A percentile compares a stretch with the other conserved stretches of the same genome.
These are phyloP conservation scores for Pseudomyrmex gracilis DNA, from an alignment of 1,140 invertebrate species.

Conservation along the genomic window DNA sequence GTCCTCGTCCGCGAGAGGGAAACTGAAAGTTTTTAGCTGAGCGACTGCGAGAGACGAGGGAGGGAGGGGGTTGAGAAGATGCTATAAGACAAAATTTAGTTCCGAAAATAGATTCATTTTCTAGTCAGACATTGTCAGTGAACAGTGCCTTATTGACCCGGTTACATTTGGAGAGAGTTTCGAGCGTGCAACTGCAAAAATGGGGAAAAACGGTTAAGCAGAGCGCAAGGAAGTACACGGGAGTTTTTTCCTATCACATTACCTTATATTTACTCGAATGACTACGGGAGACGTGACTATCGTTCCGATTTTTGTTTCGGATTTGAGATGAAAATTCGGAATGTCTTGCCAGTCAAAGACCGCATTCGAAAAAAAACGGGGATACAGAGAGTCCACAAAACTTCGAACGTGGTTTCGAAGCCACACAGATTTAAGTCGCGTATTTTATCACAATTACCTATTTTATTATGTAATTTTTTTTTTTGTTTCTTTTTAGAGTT, in stretches of 20 bases:
- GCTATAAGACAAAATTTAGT: slow-evolving; percentile 63
- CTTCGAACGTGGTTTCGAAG: slow-evolving; percentile 20
- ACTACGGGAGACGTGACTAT: slow-evolving; percentile 37
- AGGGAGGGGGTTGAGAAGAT: slow-evolving; percentile 37
- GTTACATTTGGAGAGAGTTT: slow-evolving; percentile 75
- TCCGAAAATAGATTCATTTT: slow-evolving; percentile 84
- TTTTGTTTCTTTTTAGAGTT: slow-evolving; percentile 10
- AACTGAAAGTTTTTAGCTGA: slow-evolving; percentile 27
- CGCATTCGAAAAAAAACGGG: slow-evolving; percentile 6
- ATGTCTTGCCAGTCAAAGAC: slow-evolving; percentile 58
- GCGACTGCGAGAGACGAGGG: slow-evolving; percentile 41
- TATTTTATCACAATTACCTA: slow-evolving; percentile 6
- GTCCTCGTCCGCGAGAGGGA: slow-evolving; percentile 47
- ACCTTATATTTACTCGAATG: slow-evolving; percentile 12
- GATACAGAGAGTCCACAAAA: slow-evolving; percentile 2
- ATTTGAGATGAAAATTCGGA: slow-evolving; percentile 38
- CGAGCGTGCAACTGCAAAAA: slow-evolving; percentile 36
- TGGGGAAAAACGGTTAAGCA: neutral
- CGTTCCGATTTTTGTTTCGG: slow-evolving; percentile 51
- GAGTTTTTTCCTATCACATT: slow-evolving; percentile 37
- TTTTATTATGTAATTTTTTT: slow-evolving; percentile 33
- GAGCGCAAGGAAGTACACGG: slow-evolving; percentile 13
- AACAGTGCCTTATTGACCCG: slow-evolving; percentile 86
- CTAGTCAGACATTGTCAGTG: slow-evolving; percentile 86
- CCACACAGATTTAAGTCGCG: neutral